These are phyloP conservation scores for Cisticola juncidis DNA, from an alignment of 2,113 vertebrate genomes.

Conservation along the genomic window DNA sequence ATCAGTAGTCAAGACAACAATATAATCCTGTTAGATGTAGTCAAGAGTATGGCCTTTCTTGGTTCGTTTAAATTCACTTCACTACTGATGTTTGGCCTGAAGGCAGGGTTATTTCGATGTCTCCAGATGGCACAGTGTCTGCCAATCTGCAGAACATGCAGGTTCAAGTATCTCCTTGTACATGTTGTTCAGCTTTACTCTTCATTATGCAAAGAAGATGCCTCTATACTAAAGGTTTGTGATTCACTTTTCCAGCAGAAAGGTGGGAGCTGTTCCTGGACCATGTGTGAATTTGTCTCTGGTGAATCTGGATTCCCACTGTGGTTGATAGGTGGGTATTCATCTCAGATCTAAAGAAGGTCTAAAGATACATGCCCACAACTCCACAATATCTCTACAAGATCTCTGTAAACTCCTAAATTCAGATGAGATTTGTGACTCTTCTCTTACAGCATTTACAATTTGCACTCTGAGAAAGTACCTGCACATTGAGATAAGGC, in stretches of 20 bases:
- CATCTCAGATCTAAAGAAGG: neutral
- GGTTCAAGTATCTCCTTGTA: neutral
- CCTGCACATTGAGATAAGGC: neutral
- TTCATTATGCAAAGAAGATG: neutral
- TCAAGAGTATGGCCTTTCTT: constrained; percentile 19
- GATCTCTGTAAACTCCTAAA: neutral
- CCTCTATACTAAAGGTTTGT: accelerated
- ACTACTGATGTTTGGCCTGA: neutral
- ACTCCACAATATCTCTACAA: neutral
- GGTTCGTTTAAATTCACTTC: constrained; percentile 8
- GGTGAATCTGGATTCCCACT: neutral
- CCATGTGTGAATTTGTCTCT: accelerated
- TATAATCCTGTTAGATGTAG: constrained; percentile 25
- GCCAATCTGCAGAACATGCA: neutral
- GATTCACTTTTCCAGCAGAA: neutral
- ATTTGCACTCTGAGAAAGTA: neutral
- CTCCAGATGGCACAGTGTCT: neutral
- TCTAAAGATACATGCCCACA: neutral
- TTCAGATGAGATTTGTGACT: neutral
- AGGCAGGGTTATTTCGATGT: neutral
- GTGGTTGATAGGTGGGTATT: neutral
- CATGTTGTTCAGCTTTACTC: neutral
- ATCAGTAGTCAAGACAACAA: constrained; percentile 18
- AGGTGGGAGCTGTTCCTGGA: neutral
- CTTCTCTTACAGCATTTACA: neutral